Evolutionary conservation across 2,797 vertebrate species (phyloP), one percentile per base, ranked within the genome.

Genomic region (Gambusia yucatana): DNA sequence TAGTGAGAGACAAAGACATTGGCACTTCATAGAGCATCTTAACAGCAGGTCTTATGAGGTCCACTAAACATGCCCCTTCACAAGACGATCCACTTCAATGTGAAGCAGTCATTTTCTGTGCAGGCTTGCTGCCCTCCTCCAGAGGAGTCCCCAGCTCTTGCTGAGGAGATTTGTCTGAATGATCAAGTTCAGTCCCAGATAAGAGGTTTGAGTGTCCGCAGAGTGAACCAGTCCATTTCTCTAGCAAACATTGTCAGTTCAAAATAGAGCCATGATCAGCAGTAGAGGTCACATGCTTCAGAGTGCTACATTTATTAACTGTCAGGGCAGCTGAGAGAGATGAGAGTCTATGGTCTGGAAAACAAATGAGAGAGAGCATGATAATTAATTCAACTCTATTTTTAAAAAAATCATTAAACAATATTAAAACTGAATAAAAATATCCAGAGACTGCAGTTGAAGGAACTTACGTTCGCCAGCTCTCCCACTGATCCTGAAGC

Each of bases 401-500:
- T 33, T 33, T 1, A 33, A 33, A 33, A 33, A 33, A 33, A 33
- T 33, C n/a, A 47, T 13, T 22, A 72, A 33, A 72, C 10, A 36
- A 50, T 50, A 55, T n/a, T 55, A 59, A 59, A 59, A 59, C 28
- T 6, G 6, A 25, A 47, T 25, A 44, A 39, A 14, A 0, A 1
- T 4, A 36, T 20, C 0, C 6, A 8, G 16, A 20, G 16, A 63
- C 16, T 36, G 5, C 13, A 61, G 59, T 8, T 63, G 33, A n/a
- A 41, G 20, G 33, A 22, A 67, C 83, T 95, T 93, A 99, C 98
- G 97, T 98, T 99, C 88, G 98, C 98, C 85, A 98, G 95, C 92
- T 98, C 98, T 93, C 98, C 98, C 81, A 97, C 97, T 91, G 97
- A 96, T 94, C 98, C 98, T 87, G 98, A 97, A 95, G 98, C 96